These are phyloP conservation scores for Ia io DNA, from an alignment of 2,113 vertebrate species.

Conservation along the genomic window DNA sequence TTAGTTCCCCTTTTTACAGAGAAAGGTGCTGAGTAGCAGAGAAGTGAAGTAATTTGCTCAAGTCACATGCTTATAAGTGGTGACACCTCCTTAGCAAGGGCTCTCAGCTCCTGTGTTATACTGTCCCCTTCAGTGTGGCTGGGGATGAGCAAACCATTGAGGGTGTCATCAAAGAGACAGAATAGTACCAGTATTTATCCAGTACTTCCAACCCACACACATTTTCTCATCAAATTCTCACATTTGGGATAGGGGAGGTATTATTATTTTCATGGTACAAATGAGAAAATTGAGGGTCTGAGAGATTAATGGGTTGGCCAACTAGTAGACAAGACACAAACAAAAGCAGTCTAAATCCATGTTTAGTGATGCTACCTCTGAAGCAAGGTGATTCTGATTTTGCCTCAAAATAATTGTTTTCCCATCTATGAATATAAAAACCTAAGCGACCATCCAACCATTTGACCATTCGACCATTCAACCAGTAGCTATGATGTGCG, in stretches of 20 bases:
- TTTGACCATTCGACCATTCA: no score
- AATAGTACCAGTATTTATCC: neutral
- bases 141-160: neutral
- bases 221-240: neutral
- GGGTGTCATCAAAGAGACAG: neutral
- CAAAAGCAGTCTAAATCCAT: neutral
- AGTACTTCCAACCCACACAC: neutral
- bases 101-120: slow-evolving; percentile 36
- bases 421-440: no score
- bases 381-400: neutral
- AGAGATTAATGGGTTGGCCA: neutral
- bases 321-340: neutral
- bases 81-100: neutral
- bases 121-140: slow-evolving; percentile 10
- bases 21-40: slow-evolving; percentile 33
- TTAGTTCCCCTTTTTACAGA: slow-evolving; percentile 34
- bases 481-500: no score
- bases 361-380: neutral
- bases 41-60: slow-evolving; percentile 49
- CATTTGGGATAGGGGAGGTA: neutral
- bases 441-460: no score
- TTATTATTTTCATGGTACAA: neutral
- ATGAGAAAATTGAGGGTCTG: neutral
- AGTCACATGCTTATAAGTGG: slow-evolving; percentile 2
- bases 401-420: neutral